Evolutionary conservation across 2,888 invertebrate genomes (phyloP).

Genomic region (Mythimna lalbum): DNA sequence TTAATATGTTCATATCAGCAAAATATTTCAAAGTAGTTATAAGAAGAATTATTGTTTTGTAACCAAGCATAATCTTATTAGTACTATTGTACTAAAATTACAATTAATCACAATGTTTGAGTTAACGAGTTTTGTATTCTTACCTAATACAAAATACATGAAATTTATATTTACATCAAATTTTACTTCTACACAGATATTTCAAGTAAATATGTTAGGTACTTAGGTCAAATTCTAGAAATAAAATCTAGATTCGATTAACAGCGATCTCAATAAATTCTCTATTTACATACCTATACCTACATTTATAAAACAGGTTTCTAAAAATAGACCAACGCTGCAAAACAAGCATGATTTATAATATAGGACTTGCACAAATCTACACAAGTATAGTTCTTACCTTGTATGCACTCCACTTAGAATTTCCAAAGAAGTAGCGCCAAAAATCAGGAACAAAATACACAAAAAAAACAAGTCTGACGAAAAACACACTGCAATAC

Average conservation of each 20-base stretch:
- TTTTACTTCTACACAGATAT: background rate
- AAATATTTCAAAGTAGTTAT: no score
- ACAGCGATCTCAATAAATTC: constrained; percentile 29
- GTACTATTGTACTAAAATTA: background rate
- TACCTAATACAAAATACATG: constrained; percentile 2
- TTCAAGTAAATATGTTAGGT: background rate
- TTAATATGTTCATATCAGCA: background rate
- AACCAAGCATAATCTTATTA: background rate
- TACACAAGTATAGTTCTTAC: constrained; percentile 69
- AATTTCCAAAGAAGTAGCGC: constrained; percentile 73
- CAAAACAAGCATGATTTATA: constrained; percentile 17
- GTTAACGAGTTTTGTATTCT: constrained; percentile 6
- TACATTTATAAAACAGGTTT: constrained; percentile 57
- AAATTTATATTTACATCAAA: background rate
- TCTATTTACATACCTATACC: constrained; percentile 1
- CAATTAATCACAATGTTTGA: background rate
- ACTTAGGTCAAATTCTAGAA: background rate
- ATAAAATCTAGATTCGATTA: constrained; percentile 26
- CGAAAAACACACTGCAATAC: constrained; percentile 75
- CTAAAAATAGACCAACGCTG: constrained; percentile 77
- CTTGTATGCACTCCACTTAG: constrained; percentile 72
- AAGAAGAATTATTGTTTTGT: background rate
- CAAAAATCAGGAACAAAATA: constrained; percentile 73
- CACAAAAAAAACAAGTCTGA: constrained; percentile 81
- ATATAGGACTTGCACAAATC: constrained; percentile 5